Conservation (phyloP, 1,140 invertebrate species). For the Parasteatoda tepidariorum region DNA sequence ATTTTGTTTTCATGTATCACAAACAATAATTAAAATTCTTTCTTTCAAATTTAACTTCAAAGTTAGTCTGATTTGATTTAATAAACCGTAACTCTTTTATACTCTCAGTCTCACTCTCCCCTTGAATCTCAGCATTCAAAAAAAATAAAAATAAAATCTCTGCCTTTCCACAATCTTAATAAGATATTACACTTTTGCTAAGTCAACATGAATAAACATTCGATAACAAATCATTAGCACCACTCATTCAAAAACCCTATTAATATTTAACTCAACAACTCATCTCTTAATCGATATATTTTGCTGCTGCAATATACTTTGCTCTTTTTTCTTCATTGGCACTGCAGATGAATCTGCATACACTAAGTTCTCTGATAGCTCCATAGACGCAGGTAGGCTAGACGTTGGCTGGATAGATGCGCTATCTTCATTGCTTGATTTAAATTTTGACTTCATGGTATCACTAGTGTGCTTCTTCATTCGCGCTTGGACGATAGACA, state of each 20-base stretch:
- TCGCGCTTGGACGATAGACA: conserved; percentile 84
- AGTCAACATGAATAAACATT: background rate
- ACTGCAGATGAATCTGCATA: conserved; percentile 7
- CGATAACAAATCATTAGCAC: background rate
- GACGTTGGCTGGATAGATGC: background rate
- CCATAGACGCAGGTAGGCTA: background rate
- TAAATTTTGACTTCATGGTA: background rate
- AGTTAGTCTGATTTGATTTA: too few relatives aligned
- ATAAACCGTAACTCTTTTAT: too few relatives aligned
- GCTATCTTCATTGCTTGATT: background rate
- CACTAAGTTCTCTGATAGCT: background rate
- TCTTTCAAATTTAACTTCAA: too few relatives aligned
- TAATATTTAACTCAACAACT: background rate
- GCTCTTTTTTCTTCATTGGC: background rate
- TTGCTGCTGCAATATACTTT: background rate
- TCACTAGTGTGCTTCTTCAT: conserved; percentile 62
- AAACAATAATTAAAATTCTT: too few relatives aligned
- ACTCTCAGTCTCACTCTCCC: too few relatives aligned
- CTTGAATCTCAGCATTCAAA: too few relatives aligned
- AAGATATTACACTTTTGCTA: too few relatives aligned
- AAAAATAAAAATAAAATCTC: too few relatives aligned
- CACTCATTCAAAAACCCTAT: background rate
- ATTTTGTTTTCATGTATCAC: too few relatives aligned
- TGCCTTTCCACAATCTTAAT: too few relatives aligned
- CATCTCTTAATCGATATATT: conserved; percentile 9